These are phyloP conservation scores for Ammospiza nelsoni DNA, from an alignment of 2,113 vertebrate genomes.

Conservation along the genomic window DNA sequence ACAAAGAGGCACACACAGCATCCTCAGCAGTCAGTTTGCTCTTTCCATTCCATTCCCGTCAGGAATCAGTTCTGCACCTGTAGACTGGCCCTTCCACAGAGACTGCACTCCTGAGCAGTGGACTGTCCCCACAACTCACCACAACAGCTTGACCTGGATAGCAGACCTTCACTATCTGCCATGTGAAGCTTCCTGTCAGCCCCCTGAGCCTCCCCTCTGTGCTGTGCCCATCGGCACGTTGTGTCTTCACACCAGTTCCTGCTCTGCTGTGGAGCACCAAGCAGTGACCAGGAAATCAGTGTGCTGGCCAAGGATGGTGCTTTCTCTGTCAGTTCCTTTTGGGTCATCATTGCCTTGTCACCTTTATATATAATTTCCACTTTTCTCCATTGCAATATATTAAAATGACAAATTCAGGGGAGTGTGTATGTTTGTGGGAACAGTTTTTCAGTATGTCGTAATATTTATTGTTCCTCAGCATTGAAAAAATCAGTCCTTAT, in stretches of 20 bases:
- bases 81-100: background rate
- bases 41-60: background rate
- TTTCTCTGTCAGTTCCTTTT: background rate
- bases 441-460: background rate
- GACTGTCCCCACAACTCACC: too few species aligned
- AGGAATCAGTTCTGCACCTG: background rate
- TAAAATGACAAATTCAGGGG: background rate
- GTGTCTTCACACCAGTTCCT: background rate
- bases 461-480: background rate
- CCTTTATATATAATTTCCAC: background rate
- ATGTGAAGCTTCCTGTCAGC: background rate
- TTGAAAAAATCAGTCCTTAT: accelerated
- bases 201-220: background rate
- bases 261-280: background rate
- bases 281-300: background rate
- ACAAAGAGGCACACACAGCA: background rate
- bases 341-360: background rate
- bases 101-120: background rate
- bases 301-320: background rate
- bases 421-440: background rate
- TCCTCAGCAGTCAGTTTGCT: background rate
- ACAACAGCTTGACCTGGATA: background rate
- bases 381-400: background rate
- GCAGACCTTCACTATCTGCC: background rate
- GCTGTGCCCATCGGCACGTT: accelerated